These are phyloP conservation scores for Hippocampus zosterae DNA, from an alignment of 2,113 vertebrate species.

Conservation along the genomic window DNA sequence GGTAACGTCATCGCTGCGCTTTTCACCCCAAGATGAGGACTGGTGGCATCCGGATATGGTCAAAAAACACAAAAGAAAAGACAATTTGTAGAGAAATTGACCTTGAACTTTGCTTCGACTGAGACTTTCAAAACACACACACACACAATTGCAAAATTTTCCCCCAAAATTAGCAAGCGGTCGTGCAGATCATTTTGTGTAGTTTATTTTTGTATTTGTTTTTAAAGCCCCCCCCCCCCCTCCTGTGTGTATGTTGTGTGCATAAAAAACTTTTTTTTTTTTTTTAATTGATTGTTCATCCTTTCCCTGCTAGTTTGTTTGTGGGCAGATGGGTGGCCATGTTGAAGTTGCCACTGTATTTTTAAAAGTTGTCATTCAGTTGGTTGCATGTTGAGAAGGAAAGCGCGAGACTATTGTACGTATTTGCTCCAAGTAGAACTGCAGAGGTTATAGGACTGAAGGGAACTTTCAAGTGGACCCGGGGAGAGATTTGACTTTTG, in stretches of 20 bases:
- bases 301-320: constrained; percentile 58
- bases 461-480: constrained; percentile 66
- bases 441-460: constrained; percentile 66
- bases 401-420: constrained; percentile 52
- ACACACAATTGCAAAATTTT: constrained; percentile 54
- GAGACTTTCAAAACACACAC: constrained; percentile 66
- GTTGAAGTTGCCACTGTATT: constrained; percentile 60
- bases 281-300: constrained; percentile 64
- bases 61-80: constrained; percentile 54
- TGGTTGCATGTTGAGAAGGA: constrained; percentile 55
- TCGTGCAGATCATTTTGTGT: constrained; percentile 70
- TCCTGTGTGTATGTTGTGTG: constrained; percentile 63
- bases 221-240: constrained; percentile 65
- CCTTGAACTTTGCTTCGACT: constrained; percentile 63
- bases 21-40: constrained; percentile 58
- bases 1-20: constrained; percentile 64
- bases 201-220: constrained; percentile 78
- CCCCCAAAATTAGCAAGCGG: constrained; percentile 71
- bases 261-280: constrained; percentile 39
- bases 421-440: constrained; percentile 63
- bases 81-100: constrained; percentile 58
- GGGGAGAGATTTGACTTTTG: constrained; percentile 62
- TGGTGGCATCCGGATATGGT: constrained; percentile 48
- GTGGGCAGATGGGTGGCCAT: constrained; percentile 55
- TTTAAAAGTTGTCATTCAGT: constrained; percentile 62